phyloP scores from a whole-genome alignment of 2,888 invertebrate genomes.

The Idaea biselata region DNA sequence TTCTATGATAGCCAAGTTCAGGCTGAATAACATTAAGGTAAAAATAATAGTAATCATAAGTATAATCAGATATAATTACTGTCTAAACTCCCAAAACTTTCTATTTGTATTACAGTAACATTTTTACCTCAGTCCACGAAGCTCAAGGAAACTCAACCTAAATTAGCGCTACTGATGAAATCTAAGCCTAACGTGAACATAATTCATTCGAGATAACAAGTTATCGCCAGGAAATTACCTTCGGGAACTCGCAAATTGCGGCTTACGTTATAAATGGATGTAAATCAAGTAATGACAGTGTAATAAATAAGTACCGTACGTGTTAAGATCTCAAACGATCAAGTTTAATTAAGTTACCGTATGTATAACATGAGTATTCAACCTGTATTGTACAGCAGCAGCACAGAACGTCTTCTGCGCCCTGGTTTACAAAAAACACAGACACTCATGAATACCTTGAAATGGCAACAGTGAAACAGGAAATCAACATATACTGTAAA shows the following conservation, averaged over 20 bases:
- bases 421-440: no score
- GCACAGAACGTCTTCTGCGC: no score
- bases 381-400: no score
- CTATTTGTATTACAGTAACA: background rate
- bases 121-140: background rate
- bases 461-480: no score
- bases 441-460: no score
- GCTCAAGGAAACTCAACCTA: background rate
- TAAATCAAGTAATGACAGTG: background rate
- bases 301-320: conserved; percentile 4
- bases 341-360: background rate
- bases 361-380: no score
- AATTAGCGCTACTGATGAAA: conserved; percentile 17
- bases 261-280: conserved; percentile 5
- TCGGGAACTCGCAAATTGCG: conserved; percentile 14
- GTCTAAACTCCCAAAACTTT: no score
- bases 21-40: no score
- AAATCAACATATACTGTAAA: no score
- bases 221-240: conserved; percentile 20
- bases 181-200: conserved; percentile 17
- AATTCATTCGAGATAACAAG: conserved; percentile 21
- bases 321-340: conserved; percentile 16
- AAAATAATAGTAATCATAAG: no score
- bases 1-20: no score
- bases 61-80: no score